Base-by-base conservation (phyloP, 2,797 vertebrate species). In the Diceros bicornis region DNA sequence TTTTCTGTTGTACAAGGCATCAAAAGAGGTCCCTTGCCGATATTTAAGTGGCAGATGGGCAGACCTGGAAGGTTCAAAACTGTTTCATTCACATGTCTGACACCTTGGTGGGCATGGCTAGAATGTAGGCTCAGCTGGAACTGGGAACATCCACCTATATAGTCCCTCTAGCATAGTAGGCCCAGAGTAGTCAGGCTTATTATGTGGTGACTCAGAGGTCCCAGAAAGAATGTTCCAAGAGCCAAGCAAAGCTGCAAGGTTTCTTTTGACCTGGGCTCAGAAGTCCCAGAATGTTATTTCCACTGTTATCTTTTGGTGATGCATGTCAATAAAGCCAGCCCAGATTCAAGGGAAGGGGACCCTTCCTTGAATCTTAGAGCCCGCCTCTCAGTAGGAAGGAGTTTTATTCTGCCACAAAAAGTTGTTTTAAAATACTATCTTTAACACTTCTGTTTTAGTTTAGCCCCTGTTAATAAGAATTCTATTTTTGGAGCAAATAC, bases 401-500 rank as follows among this genome's bases (percentile, higher is more conserved):
- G 27, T 4, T 89, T 84, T 83, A 61, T 69, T 69, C 34, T 77
- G 37, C 23, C 16, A 66, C 25, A 88, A 25, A 92, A 93, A 71
- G 4, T 44, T 92, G 55, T 34, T 34, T 68, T 91, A 85, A 84
- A 95, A 88, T 90, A 62, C 41, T 72, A 1, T 93, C 20, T 96
- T 44, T 91, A 68, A 61, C 29, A 29, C 41, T 59, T 88, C 29
- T 84, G 50, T 47, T 95, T 87, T 55, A 34, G 44, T 96, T 94
- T 92, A 64, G 25, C 64, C 16, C 94, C 94, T 90, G 6, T 61
- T 27, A 92, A 74, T 86, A 88, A 95, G 17, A 93, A 47, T 71
- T 82, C 29, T 91, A 4, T 47, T 91, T 77, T 82, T 71, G 16
- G 52, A 91, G 27, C 69, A 89, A 81, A 52, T 78, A 85, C 23